Evolutionary conservation across 2,797 vertebrate genomes (phyloP).

Genomic region (Sternotherus odoratus): DNA sequence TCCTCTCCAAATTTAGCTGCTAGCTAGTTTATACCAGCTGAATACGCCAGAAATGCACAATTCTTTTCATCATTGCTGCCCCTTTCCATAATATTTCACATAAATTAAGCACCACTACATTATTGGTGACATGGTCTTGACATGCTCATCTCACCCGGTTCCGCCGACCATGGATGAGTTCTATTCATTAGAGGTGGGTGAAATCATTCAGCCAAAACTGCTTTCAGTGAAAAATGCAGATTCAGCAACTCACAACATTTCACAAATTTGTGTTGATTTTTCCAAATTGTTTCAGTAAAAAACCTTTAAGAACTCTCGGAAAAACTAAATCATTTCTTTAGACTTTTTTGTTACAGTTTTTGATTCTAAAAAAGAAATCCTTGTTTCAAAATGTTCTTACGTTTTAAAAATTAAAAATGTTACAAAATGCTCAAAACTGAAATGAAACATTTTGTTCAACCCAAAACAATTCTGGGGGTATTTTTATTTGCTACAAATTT

Average conservation of each 20-base stretch:
- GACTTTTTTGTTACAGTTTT: background rate
- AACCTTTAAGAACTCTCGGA: too few species aligned
- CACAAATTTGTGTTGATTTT: background rate
- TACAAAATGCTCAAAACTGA: background rate
- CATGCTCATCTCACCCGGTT: background rate
- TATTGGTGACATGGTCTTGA: background rate
- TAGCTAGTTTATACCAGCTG: background rate
- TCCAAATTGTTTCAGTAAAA: background rate
- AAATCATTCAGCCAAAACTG: background rate
- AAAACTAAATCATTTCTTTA: too few species aligned
- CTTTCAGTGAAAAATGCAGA: background rate
- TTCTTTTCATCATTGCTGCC: background rate
- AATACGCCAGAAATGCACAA: background rate
- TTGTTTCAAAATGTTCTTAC: background rate
- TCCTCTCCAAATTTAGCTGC: background rate
- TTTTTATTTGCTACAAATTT: too few species aligned
- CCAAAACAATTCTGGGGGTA: background rate
- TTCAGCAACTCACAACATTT: background rate
- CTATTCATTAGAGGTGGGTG: background rate
- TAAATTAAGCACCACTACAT: fast-evolving
- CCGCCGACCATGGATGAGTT: background rate
- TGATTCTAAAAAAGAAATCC: background rate
- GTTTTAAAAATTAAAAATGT: background rate
- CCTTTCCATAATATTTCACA: background rate
- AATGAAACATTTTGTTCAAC: background rate